A percentile compares a stretch with the other conserved stretches of the same genome.
Evolutionary conservation across 2,797 vertebrate genomes (phyloP).

Genomic region (Somateria mollissima): DNA sequence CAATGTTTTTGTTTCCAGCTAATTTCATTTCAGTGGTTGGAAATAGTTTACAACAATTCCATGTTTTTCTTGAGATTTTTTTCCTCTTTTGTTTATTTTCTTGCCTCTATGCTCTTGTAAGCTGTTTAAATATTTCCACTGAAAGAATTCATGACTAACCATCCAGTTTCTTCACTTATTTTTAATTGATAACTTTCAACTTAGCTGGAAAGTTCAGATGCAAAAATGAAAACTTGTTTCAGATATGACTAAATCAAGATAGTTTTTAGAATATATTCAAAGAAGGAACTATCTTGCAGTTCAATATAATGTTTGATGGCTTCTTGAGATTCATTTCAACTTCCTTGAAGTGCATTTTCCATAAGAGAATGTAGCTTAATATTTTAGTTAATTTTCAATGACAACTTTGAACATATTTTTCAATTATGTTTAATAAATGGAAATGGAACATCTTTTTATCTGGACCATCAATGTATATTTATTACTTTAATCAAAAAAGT

Average conservation of each 20-base stretch:
- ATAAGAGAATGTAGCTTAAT: neutral
- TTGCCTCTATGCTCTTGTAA: neutral
- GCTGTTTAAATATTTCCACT: neutral
- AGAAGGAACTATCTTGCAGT: neutral
- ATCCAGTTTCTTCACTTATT: neutral
- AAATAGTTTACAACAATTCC: conserved; percentile 24
- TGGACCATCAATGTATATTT: neutral
- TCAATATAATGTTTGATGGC: neutral
- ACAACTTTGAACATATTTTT: neutral
- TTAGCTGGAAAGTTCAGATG: neutral
- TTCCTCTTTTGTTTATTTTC: neutral
- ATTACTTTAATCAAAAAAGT: neutral
- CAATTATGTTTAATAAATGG: neutral
- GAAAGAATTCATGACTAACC: neutral
- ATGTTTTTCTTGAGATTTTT: neutral
- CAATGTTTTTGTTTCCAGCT: conserved; percentile 2
- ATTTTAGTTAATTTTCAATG: neutral
- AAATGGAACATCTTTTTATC: neutral
- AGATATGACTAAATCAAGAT: neutral
- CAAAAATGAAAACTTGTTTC: neutral
- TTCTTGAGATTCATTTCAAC: neutral
- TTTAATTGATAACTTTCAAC: neutral
- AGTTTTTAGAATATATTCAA: neutral
- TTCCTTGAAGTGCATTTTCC: neutral
- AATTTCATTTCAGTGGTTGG: conserved; percentile 33